phyloP scores from a whole-genome alignment of 2,797 vertebrate species.

The Chelidonichthys spinosus region DNA sequence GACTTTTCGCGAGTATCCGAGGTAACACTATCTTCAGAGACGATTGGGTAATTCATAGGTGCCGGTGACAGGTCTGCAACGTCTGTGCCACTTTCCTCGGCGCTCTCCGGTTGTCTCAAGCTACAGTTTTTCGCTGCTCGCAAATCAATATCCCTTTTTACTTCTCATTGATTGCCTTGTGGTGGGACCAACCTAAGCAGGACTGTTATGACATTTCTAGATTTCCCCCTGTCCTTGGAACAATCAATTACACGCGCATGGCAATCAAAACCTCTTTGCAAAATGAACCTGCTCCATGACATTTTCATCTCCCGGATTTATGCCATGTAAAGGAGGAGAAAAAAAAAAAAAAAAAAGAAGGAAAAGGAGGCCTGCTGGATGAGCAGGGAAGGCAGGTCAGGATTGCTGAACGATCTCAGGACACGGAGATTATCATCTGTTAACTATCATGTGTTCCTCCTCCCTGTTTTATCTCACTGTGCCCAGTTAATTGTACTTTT shows the following conservation, averaged over 20 bases:
- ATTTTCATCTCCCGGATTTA: conserved; percentile 90
- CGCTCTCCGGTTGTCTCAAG: conserved; percentile 83
- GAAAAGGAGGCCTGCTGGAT: conserved; percentile 51
- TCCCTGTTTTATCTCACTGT: conserved; percentile 43
- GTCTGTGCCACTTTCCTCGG: conserved; percentile 82
- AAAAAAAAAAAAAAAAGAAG: conserved; percentile 29
- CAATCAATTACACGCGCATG: conserved; percentile 89
- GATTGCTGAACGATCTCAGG: conserved; percentile 61
- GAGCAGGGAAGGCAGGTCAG: conserved; percentile 65
- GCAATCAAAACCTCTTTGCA: conserved; percentile 91
- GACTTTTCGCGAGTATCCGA: conserved; percentile 65
- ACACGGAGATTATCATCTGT: conserved; percentile 8
- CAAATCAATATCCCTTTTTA: conserved; percentile 90
- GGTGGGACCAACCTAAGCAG: conserved; percentile 87
- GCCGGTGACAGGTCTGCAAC: conserved; percentile 82
- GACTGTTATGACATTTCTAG: conserved; percentile 91
- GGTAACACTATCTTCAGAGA: conserved; percentile 83
- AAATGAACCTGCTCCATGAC: conserved; percentile 90
- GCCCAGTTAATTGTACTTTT: conserved; percentile 57
- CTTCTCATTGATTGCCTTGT: conserved; percentile 88
- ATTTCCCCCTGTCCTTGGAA: conserved; percentile 91
- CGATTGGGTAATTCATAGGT: conserved; percentile 85
- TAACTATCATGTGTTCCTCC: conserved; percentile 46
- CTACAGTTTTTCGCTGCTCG: conserved; percentile 85
- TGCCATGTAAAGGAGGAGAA: conserved; percentile 73